These are phyloP conservation scores for Alces alces DNA, from an alignment of 2,113 vertebrate species.

Conservation along the genomic window DNA sequence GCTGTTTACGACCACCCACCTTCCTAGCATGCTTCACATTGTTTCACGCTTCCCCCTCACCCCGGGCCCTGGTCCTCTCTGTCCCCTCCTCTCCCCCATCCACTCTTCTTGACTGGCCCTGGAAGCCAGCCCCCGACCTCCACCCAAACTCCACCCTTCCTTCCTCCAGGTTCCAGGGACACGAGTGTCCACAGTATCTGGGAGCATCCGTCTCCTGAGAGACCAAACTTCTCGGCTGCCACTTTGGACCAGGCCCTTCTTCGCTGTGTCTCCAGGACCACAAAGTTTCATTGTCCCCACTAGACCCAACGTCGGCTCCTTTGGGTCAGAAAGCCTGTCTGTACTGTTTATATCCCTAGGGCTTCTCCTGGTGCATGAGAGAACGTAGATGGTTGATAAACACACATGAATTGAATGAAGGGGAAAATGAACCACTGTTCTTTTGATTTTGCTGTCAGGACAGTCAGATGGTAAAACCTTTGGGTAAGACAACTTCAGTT, in stretches of 20 bases:
- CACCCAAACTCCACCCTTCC: not conserved
- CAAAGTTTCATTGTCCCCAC: not conserved
- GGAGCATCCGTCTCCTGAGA: rapidly evolving
- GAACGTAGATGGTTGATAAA: not conserved
- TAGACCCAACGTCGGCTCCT: not conserved
- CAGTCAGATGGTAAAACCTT: not conserved
- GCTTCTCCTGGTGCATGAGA: not conserved
- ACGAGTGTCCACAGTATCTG: not conserved
- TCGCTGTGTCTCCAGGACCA: not conserved
- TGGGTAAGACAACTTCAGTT: not conserved
- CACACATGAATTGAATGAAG: not conserved
- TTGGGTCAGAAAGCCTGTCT: not conserved
- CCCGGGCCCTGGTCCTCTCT: not conserved
- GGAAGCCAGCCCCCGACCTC: not conserved
- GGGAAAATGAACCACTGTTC: not conserved
- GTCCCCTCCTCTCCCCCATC: too few species aligned
- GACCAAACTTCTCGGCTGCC: not conserved
- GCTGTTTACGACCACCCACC: rapidly evolving
- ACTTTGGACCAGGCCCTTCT: too few species aligned
- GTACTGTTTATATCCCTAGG: not conserved
- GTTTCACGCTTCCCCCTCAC: not conserved
- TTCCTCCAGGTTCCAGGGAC: not conserved
- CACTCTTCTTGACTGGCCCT: not conserved
- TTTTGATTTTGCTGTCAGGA: not conserved
- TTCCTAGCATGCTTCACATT: not conserved